Evolutionary conservation across 2,797 vertebrate species (phyloP).

Genomic region (Sciaenops ocellatus): DNA sequence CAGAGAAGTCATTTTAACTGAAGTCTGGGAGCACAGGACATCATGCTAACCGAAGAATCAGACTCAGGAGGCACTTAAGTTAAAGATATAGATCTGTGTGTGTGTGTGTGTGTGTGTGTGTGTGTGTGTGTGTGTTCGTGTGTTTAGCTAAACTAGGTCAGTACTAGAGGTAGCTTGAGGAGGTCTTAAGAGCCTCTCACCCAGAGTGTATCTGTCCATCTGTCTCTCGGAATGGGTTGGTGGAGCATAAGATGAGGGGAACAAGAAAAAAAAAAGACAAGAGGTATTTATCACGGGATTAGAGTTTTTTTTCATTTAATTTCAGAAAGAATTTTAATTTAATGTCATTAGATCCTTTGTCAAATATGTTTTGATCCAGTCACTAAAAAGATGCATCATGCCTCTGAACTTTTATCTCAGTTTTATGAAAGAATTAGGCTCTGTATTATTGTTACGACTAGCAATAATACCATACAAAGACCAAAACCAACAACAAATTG

Average conservation of each 20-base stretch:
- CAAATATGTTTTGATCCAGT: neutral
- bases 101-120: neutral
- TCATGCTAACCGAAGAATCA: neutral
- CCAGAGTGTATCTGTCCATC: constrained; percentile 1
- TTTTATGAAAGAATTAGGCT: neutral
- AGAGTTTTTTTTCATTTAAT: neutral
- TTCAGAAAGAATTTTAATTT: neutral
- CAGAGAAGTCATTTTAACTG: constrained; percentile 21
- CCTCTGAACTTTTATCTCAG: neutral
- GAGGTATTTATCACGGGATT: neutral
- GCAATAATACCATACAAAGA: no score
- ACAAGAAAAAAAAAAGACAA: neutral
- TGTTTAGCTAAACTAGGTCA: constrained; percentile 26
- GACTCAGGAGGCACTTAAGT: constrained; percentile 24
- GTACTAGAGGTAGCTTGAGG: neutral
- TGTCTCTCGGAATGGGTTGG: neutral
- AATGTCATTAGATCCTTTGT: neutral
- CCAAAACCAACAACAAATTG: no score
- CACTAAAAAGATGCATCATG: neutral
- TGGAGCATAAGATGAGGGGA: neutral
- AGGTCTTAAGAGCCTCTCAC: constrained; percentile 8
- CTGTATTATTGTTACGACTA: neutral
- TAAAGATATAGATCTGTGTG: constrained; percentile 24
- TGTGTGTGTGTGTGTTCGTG: neutral
- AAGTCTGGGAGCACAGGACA: neutral